phyloP scores from a whole-genome alignment of 2,797 vertebrate species.

The Balearica regulorum region DNA sequence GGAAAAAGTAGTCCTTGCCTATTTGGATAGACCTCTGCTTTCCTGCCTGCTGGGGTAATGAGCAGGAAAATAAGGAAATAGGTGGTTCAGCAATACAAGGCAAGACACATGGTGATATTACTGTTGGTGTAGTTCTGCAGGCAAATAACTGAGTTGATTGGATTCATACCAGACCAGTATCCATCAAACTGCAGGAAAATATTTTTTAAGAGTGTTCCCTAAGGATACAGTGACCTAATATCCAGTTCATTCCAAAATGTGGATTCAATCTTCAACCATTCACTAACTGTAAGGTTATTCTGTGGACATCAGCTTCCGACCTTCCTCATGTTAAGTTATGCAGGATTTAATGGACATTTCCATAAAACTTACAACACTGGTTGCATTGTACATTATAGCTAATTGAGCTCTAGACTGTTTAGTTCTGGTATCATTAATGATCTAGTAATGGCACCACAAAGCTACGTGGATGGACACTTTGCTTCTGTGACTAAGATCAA shows the following conservation, averaged over 20 bases:
- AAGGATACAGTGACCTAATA: background rate
- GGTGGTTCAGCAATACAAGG: background rate
- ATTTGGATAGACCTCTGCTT: background rate
- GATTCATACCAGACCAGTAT: background rate
- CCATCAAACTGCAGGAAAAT: background rate
- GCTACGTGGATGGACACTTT: background rate
- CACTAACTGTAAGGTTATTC: background rate
- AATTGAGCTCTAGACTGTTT: background rate
- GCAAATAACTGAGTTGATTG: background rate
- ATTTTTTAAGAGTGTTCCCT: background rate
- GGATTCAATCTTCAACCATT: background rate
- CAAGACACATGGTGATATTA: background rate
- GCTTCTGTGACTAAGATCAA: background rate
- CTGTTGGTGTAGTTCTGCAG: fast-evolving
- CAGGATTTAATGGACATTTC: background rate
- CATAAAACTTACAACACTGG: background rate
- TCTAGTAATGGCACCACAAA: background rate
- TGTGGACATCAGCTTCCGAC: background rate
- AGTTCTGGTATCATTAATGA: background rate
- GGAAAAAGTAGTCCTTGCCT: background rate
- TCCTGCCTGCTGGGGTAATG: background rate
- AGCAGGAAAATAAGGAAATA: background rate
- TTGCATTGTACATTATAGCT: background rate
- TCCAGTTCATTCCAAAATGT: background rate
- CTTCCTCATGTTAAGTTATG: background rate